Evolutionary conservation across 2,888 invertebrate genomes (phyloP).

Genomic region (Slavum lentiscoides): DNA sequence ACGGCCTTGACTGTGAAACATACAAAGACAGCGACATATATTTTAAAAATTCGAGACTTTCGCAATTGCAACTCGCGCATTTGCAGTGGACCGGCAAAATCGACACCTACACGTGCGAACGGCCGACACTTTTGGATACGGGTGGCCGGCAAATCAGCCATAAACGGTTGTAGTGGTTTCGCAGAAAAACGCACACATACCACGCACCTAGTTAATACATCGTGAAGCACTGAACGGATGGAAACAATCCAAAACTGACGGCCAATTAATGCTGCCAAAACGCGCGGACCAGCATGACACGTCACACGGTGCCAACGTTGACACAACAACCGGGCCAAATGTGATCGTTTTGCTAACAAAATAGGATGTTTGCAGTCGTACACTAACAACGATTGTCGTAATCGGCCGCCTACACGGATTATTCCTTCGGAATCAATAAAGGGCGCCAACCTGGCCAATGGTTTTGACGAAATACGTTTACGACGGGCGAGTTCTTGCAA

Average conservation of each 20-base stretch:
- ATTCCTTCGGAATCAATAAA: background rate
- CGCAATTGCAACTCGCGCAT: background rate
- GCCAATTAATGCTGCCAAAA: background rate
- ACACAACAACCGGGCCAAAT: background rate
- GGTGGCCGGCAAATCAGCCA: background rate
- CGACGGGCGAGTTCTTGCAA: background rate
- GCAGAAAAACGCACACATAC: background rate
- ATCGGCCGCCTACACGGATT: background rate
- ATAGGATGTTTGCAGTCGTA: background rate
- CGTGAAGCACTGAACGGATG: background rate
- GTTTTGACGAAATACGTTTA: background rate
- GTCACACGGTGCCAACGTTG: background rate
- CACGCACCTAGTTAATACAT: background rate
- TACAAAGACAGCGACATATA: background rate
- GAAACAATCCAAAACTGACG: slow-evolving; percentile 20
- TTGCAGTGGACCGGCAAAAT: background rate
- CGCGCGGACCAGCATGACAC: background rate
- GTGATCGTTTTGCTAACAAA: background rate
- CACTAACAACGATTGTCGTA: background rate
- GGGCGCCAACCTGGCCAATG: background rate
- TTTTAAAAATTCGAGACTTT: background rate
- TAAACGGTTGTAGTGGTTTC: background rate
- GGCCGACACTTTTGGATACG: background rate
- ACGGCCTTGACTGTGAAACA: background rate
- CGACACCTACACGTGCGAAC: background rate